phyloP scores from a whole-genome alignment of 2,113 vertebrate genomes.

The Megaceryle maxima region DNA sequence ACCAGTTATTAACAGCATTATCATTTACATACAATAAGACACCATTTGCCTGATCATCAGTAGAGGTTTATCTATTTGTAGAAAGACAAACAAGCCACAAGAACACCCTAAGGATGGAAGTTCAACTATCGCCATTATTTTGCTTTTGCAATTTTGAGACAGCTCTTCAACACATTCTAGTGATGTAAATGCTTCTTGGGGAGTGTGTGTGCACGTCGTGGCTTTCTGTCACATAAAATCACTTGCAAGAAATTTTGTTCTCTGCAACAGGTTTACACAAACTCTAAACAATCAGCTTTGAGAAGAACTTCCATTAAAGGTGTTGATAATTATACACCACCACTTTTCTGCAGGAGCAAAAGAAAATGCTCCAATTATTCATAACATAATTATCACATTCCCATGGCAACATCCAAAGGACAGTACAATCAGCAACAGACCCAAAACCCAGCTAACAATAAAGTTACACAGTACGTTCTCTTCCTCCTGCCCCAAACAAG shows the following conservation, averaged over 20 bases:
- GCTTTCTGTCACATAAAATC: background rate
- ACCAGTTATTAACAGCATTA: background rate
- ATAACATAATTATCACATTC: slow-evolving; percentile 19
- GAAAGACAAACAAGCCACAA: background rate
- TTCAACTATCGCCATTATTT: background rate
- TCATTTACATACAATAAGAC: background rate
- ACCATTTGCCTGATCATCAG: background rate
- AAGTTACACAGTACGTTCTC: background rate
- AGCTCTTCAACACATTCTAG: background rate
- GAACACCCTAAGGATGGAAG: background rate
- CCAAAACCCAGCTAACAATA: background rate
- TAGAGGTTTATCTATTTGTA: background rate
- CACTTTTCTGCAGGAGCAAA: background rate
- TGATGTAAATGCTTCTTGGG: background rate
- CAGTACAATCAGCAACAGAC: background rate
- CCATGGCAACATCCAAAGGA: slow-evolving; percentile 37
- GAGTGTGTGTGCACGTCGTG: fast-evolving
- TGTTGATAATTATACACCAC: background rate
- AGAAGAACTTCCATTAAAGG: background rate
- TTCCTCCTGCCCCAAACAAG: background rate
- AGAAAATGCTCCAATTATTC: slow-evolving; percentile 14
- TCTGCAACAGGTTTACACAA: background rate
- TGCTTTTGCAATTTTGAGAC: background rate
- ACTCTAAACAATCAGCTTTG: background rate
- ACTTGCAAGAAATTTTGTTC: background rate